phyloP scores from a whole-genome alignment of 2,888 invertebrate species.

The Orthosia cruda region DNA sequence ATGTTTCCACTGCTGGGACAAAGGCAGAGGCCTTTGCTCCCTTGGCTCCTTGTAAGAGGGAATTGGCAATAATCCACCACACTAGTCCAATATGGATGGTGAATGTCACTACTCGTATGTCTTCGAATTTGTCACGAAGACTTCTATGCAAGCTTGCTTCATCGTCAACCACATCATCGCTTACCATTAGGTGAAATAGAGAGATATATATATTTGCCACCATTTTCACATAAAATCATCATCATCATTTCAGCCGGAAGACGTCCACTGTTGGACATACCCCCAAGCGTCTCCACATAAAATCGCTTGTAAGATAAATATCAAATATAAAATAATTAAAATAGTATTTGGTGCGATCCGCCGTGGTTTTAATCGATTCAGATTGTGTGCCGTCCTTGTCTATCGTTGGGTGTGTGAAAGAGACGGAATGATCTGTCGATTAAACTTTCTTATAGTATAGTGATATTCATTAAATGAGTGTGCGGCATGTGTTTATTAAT shows the following conservation, averaged over 20 bases:
- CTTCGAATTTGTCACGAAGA: background rate
- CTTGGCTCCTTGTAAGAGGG: too few species aligned
- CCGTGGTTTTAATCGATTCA: slow-evolving; percentile 54
- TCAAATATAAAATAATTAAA: slow-evolving; percentile 6
- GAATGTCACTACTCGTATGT: background rate
- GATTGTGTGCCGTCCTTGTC: slow-evolving; percentile 58
- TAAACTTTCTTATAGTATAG: slow-evolving; percentile 30
- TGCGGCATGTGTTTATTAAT: slow-evolving; percentile 58
- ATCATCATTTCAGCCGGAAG: too few species aligned
- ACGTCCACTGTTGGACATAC: too few species aligned
- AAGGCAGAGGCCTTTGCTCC: too few species aligned
- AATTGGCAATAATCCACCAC: too few species aligned
- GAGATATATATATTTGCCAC: too few species aligned
- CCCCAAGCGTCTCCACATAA: too few species aligned
- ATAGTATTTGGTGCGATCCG: slow-evolving; percentile 42
- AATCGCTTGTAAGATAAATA: slow-evolving; percentile 33
- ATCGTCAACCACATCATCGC: background rate
- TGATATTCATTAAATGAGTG: slow-evolving; percentile 20
- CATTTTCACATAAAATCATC: too few species aligned
- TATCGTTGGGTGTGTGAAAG: slow-evolving; percentile 25
- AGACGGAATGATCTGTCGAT: slow-evolving; percentile 64
- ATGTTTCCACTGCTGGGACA: too few species aligned
- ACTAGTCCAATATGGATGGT: too few species aligned
- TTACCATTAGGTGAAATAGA: too few species aligned
- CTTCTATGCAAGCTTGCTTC: background rate